Conservation (phyloP, 1,140 invertebrate genomes). For the Gonioctena quinquepunctata region DNA sequence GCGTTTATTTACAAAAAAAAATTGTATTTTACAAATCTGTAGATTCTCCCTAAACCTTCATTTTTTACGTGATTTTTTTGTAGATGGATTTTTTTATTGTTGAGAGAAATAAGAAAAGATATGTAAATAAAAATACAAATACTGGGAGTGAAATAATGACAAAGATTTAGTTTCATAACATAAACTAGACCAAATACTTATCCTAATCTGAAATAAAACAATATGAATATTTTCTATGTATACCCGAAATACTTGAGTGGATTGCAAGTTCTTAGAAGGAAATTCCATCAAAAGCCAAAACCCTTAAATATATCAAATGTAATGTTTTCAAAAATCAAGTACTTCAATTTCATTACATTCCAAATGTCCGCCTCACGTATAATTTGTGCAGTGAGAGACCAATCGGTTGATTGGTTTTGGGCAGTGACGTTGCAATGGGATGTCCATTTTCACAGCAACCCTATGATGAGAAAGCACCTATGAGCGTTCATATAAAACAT, state of each 20-base stretch:
- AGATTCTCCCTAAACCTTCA: too few species aligned
- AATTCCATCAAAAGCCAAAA: background rate
- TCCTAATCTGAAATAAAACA: too few species aligned
- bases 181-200: too few species aligned
- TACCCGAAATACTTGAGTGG: background rate
- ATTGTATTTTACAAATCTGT: too few species aligned
- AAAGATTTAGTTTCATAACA: too few species aligned
- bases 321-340: slow-evolving; percentile 12
- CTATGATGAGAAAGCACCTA: slow-evolving; percentile 55
- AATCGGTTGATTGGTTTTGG: slow-evolving; percentile 46
- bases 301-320: background rate
- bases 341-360: slow-evolving; percentile 37
- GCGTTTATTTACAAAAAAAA: too few species aligned
- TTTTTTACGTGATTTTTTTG: too few species aligned
- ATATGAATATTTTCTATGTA: too few species aligned
- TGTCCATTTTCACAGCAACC: slow-evolving; percentile 47
- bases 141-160: too few species aligned
- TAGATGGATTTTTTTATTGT: too few species aligned
- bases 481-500: slow-evolving; percentile 34
- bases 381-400: slow-evolving; percentile 34
- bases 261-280: background rate
- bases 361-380: slow-evolving; percentile 42
- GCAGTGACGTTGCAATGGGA: slow-evolving; percentile 40
- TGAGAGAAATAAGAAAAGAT: too few species aligned
- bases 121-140: too few species aligned